Evolutionary conservation across 2,888 invertebrate species (phyloP).

Genomic region (Drosophila engyochracea): DNA sequence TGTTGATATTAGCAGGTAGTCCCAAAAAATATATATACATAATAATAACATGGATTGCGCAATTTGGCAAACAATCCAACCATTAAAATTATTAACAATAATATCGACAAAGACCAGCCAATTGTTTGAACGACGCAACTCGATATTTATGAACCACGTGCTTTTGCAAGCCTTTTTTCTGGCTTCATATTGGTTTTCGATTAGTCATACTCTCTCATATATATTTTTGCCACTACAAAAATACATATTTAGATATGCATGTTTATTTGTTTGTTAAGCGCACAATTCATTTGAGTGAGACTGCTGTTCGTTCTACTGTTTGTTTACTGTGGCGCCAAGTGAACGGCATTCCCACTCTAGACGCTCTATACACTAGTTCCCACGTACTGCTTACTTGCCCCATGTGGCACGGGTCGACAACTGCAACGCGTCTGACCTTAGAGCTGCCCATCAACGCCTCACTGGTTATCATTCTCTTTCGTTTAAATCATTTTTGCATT

Average conservation of each 20-base stretch:
- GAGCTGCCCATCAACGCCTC: constrained; percentile 21
- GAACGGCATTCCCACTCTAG: constrained; percentile 8
- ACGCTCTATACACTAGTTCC: background rate
- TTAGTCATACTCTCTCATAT: constrained; percentile 30
- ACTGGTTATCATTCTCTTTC: constrained; percentile 21
- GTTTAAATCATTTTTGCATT: constrained; percentile 18
- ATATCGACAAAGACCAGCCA: background rate
- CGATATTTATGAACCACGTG: constrained; percentile 2
- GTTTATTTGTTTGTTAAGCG: constrained; percentile 36
- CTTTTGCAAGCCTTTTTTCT: background rate
- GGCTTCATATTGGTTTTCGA: constrained; percentile 11
- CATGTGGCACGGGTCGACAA: constrained; percentile 27
- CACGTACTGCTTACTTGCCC: constrained; percentile 16
- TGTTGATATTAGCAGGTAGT: background rate
- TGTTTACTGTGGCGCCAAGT: constrained; percentile 46
- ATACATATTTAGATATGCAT: constrained; percentile 5
- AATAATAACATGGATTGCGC: background rate
- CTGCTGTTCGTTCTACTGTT: constrained; percentile 42
- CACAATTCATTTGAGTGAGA: constrained; percentile 29
- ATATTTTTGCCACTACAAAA: constrained; percentile 2
- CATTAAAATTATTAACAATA: background rate
- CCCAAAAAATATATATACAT: background rate
- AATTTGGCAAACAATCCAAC: background rate
- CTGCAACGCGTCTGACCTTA: constrained; percentile 44
- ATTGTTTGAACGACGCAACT: constrained; percentile 6